These are phyloP conservation scores for Peromyscus californicus DNA, from an alignment of 2,113 vertebrate species.

Conservation along the genomic window DNA sequence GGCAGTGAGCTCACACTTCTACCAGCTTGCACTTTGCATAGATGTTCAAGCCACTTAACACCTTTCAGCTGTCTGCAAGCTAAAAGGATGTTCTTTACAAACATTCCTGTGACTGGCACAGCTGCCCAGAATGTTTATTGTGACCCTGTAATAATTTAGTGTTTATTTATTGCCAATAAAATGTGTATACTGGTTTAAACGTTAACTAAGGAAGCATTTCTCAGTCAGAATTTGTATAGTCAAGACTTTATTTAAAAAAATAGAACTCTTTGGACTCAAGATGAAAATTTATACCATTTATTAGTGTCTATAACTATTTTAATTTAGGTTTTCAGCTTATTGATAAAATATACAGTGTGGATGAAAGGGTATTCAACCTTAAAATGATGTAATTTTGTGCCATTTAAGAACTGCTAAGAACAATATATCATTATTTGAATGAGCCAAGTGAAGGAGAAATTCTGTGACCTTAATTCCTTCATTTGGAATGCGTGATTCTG, in stretches of 20 bases:
- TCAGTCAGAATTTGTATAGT: background rate
- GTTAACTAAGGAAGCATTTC: background rate
- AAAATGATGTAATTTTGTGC: conserved; percentile 48
- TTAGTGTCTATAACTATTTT: conserved; percentile 47
- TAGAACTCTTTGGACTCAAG: conserved; percentile 18
- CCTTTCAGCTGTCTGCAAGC: conserved; percentile 85
- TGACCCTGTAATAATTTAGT: conserved; percentile 23
- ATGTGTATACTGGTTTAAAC: conserved; percentile 75
- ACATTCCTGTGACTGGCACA: conserved; percentile 62
- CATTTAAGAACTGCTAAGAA: conserved; percentile 55
- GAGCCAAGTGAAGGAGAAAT: conserved; percentile 21
- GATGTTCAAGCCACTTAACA: conserved; percentile 85
- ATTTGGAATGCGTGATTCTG: background rate
- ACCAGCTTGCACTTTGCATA: conserved; percentile 79
- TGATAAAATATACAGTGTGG: background rate
- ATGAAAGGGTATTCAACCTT: conserved; percentile 39
- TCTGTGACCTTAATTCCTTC: conserved; percentile 17
- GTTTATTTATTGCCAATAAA: conserved; percentile 52
- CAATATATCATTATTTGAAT: conserved; percentile 59
- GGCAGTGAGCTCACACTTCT: conserved; percentile 69
- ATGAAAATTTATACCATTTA: background rate
- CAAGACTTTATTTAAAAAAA: background rate
- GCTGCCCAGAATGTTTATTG: conserved; percentile 78
- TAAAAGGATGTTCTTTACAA: conserved; percentile 77
- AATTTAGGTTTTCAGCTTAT: conserved; percentile 67